These are phyloP conservation scores for Xestobium rufovillosum DNA, from an alignment of 2,888 invertebrate genomes.

Conservation along the genomic window DNA sequence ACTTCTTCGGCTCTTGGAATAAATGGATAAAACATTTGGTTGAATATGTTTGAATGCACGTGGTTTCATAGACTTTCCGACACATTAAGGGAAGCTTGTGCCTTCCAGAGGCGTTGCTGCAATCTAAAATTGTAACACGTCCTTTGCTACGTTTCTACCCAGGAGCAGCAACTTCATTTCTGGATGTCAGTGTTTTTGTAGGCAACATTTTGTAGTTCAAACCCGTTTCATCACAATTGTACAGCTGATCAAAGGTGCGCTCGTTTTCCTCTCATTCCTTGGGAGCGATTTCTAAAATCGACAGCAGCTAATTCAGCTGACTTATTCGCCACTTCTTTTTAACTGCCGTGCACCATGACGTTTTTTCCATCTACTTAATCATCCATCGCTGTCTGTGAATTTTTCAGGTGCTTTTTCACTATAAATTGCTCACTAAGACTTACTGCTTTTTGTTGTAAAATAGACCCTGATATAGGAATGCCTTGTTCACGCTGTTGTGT, in stretches of 20 bases:
- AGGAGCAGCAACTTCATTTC: slow-evolving; percentile 17
- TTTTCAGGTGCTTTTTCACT: slow-evolving; percentile 3
- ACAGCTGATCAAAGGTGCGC: slow-evolving; percentile 21
- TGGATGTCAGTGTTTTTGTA: slow-evolving; percentile 19
- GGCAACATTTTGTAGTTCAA: slow-evolving; percentile 23
- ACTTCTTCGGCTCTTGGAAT: slow-evolving; percentile 20
- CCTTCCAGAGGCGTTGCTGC: slow-evolving; percentile 22
- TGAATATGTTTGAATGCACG: slow-evolving; percentile 24
- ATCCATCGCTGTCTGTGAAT: slow-evolving; percentile 15
- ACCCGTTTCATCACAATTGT: slow-evolving; percentile 25
- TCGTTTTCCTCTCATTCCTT: slow-evolving; percentile 16
- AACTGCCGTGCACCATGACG: slow-evolving; percentile 18
- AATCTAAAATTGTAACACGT: slow-evolving; percentile 22
- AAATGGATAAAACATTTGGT: too few relatives aligned
- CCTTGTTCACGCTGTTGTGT: slow-evolving; percentile 7
- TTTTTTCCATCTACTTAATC: slow-evolving; percentile 16
- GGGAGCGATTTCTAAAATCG: slow-evolving; percentile 15
- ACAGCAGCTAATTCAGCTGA: slow-evolving; percentile 18
- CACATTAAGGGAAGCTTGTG: slow-evolving; percentile 20
- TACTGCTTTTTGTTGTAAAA: slow-evolving; percentile 13
- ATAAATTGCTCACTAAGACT: slow-evolving; percentile 11
- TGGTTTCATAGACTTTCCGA: slow-evolving; percentile 23
- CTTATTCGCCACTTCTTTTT: slow-evolving; percentile 18
- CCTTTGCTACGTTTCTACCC: slow-evolving; percentile 23
- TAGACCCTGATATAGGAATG: too few relatives aligned